Evolutionary conservation across 2,113 vertebrate species (phyloP).

Genomic region (Heptranchias perlo): DNA sequence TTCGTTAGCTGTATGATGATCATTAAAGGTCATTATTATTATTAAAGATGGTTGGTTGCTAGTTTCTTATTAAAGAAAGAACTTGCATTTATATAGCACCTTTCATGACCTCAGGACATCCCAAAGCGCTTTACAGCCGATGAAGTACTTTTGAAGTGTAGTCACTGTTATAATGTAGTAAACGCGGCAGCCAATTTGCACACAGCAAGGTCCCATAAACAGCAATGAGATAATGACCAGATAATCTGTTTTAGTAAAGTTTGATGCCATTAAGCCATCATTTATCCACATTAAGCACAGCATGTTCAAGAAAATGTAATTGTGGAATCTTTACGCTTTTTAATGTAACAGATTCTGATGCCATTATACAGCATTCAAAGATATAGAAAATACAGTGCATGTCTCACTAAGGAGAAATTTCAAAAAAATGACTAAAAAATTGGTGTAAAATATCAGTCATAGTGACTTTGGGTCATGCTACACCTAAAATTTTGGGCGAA

Average conservation of each 20-base stretch:
- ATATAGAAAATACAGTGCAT: neutral
- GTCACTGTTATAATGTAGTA: too few relatives aligned
- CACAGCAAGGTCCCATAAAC: neutral
- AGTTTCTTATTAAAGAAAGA: neutral
- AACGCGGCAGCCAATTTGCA: neutral
- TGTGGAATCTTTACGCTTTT: neutral
- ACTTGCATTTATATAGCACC: neutral
- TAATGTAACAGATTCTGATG: neutral
- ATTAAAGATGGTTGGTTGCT: neutral
- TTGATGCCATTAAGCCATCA: neutral
- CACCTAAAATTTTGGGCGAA: neutral
- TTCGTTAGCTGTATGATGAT: neutral
- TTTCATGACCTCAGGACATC: neutral
- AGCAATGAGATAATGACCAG: neutral
- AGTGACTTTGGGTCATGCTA: neutral
- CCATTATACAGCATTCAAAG: neutral
- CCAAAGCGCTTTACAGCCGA: neutral
- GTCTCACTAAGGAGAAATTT: neutral
- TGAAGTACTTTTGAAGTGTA: neutral
- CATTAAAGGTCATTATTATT: neutral
- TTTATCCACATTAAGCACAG: neutral
- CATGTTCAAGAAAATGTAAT: neutral
- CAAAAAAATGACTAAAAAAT: neutral
- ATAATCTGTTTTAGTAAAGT: neutral
- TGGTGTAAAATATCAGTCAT: neutral